These are phyloP conservation scores for Heliconius sara DNA, from an alignment of 2,888 invertebrate species.

Conservation along the genomic window DNA sequence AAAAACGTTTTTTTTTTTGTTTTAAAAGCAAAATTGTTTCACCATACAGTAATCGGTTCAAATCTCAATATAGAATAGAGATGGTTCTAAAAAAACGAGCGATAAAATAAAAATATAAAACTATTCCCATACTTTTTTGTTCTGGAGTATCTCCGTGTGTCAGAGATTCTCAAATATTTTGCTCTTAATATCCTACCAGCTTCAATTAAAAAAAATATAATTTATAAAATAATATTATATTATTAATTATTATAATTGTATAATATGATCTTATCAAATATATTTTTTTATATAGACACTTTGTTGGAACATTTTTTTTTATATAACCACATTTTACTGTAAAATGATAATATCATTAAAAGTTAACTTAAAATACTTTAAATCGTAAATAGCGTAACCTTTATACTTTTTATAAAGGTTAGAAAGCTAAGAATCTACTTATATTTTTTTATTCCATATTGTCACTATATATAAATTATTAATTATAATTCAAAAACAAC, in stretches of 20 bases:
- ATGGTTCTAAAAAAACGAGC: neutral
- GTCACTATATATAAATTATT: neutral
- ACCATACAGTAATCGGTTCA: too few species aligned
- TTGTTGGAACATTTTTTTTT: too few species aligned
- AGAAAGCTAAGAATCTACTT: neutral
- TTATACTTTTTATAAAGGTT: constrained; percentile 5
- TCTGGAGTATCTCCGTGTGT: neutral
- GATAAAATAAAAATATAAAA: neutral
- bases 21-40: too few species aligned
- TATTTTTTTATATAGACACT: too few species aligned
- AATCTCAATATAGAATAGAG: too few species aligned
- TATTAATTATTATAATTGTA: too few species aligned
- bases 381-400: neutral
- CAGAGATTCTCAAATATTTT: neutral
- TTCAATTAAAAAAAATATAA: too few species aligned
- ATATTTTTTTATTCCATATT: neutral
- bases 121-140: neutral
- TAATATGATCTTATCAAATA: too few species aligned
- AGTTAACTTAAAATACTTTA: neutral
- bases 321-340: neutral
- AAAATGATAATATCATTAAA: neutral
- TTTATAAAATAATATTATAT: too few species aligned
- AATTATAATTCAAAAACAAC: too few species aligned
- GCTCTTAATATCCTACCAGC: neutral
- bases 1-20: too few species aligned